These are phyloP conservation scores for Tympanuchus pallidicinctus DNA, from an alignment of 2,113 vertebrate genomes.

Conservation along the genomic window DNA sequence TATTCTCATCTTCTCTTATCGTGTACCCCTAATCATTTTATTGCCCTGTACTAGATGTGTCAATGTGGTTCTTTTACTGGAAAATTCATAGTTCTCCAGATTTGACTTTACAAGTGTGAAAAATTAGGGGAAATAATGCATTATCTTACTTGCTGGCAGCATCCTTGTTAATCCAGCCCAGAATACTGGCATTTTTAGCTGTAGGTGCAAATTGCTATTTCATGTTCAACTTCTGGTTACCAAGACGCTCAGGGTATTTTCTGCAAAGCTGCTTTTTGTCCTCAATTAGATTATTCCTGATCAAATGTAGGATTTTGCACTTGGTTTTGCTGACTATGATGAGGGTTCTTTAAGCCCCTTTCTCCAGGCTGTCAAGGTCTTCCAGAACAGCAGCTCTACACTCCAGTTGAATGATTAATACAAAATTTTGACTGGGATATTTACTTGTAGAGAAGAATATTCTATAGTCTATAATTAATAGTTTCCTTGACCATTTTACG, in stretches of 20 bases:
- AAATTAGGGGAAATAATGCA: neutral
- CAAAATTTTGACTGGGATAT: neutral
- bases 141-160: neutral
- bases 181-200: neutral
- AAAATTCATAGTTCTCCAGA: neutral
- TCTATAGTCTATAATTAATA: neutral
- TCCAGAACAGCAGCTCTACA: neutral
- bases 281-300: neutral
- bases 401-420: neutral
- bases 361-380: neutral
- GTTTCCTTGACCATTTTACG: neutral
- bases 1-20: neutral
- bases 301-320: neutral
- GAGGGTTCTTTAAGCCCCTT: neutral
- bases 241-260: neutral
- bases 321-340: neutral
- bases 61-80: neutral
- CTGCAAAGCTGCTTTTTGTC: neutral
- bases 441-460: neutral
- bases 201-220: neutral
- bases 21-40: no score
- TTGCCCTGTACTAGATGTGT: neutral
- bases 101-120: neutral
- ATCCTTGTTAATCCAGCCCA: neutral
- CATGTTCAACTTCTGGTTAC: neutral